Evolutionary conservation across 2,113 vertebrate genomes (phyloP).

Genomic region (Tupaia chinensis): DNA sequence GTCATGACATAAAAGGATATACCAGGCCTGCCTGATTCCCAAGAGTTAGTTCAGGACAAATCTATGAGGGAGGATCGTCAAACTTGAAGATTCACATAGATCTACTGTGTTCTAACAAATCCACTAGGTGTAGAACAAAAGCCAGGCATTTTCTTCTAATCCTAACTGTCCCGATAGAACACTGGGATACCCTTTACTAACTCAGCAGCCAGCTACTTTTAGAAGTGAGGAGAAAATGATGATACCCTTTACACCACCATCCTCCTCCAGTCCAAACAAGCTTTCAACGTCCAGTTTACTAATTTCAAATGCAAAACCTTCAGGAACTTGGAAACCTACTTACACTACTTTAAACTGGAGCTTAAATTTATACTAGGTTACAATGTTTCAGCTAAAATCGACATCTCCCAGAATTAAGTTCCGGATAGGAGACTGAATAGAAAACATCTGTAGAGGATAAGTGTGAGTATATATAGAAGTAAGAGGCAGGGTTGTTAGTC

Average conservation of each 20-base stretch:
- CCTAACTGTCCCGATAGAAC: neutral
- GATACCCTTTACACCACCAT: neutral
- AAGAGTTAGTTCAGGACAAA: slow-evolving; percentile 38
- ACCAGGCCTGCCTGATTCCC: neutral
- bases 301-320: slow-evolving; percentile 46
- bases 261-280: neutral
- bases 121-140: neutral
- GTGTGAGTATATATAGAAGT: neutral
- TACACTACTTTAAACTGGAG: neutral
- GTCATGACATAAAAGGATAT: neutral
- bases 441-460: slow-evolving; percentile 16
- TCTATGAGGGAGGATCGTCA: neutral
- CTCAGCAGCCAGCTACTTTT: neutral
- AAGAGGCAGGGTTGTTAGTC: neutral
- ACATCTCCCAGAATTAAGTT: slow-evolving; percentile 11
- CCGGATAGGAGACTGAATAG: neutral
- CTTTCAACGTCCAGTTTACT: neutral
- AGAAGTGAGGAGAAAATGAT: neutral
- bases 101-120: neutral
- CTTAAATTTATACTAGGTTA: neutral
- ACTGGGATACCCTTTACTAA: neutral
- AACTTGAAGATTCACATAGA: neutral
- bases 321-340: neutral
- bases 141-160: neutral
- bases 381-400: slow-evolving; percentile 3